These are phyloP conservation scores for Atrina japonica DNA, from an alignment of 2,888 invertebrate species.

Conservation along the genomic window DNA sequence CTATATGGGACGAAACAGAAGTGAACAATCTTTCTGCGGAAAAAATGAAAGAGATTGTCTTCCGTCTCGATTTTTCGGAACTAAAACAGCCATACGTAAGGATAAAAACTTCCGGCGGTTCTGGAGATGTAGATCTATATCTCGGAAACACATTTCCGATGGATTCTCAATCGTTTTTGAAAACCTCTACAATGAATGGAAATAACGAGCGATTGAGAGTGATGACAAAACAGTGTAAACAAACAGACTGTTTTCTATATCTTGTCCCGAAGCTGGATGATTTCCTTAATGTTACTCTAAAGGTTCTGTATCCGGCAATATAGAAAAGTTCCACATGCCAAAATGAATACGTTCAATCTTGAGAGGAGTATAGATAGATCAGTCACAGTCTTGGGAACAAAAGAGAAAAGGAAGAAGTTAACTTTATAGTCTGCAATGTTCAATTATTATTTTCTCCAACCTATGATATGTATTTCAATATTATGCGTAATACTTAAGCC, in stretches of 20 bases:
- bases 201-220: constrained; percentile 24
- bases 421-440: no score
- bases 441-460: no score
- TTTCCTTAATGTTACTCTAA: constrained; percentile 26
- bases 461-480: no score
- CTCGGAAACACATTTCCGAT: not conserved
- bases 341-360: no score
- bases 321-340: no score
- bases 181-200: constrained; percentile 17
- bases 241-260: not conserved
- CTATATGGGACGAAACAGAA: constrained; percentile 7
- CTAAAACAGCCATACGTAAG: not conserved
- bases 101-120: constrained; percentile 24
- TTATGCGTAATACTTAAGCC: no score
- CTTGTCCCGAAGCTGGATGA: not conserved
- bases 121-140: constrained; percentile 38
- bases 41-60: constrained; percentile 14
- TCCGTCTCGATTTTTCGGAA: constrained; percentile 9
- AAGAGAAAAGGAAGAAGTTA: no score
- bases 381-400: no score
- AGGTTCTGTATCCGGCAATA: no score
- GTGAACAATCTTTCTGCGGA: constrained; percentile 12
- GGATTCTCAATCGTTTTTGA: not conserved
- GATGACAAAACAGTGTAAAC: not conserved
- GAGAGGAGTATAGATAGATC: no score